Percentiles rank a stretch among this genome's conserved stretches.
These are phyloP conservation scores for Cenopis cana DNA, from an alignment of 2,888 invertebrate species.

Conservation along the genomic window DNA sequence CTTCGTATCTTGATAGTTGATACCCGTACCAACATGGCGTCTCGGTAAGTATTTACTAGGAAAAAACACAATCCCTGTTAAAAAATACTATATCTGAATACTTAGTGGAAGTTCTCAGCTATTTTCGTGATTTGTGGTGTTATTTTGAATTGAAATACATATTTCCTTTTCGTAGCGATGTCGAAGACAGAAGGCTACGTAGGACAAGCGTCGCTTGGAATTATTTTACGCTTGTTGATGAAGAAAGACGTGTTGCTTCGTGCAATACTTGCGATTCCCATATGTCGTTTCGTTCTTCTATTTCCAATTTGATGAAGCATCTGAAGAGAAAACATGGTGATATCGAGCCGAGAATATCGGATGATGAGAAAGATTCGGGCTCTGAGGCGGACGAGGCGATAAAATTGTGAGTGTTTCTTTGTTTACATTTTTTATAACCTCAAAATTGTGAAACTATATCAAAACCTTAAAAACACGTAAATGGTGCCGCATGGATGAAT, in stretches of 20 bases:
- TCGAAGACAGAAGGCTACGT: conserved; percentile 29
- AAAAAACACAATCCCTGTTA: conserved; percentile 42
- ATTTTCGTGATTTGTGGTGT: conserved; percentile 1
- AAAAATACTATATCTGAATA: conserved; percentile 33
- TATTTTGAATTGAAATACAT: not conserved
- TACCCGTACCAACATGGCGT: conserved; percentile 33
- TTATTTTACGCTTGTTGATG: conserved; percentile 47
- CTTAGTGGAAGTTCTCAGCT: not conserved
- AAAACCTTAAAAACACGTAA: not conserved
- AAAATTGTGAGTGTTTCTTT: conserved; percentile 30
- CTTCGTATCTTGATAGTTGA: too few species aligned
- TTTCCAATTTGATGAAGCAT: conserved; percentile 53
- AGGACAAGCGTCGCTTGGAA: conserved; percentile 46
- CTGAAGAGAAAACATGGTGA: conserved; percentile 46
- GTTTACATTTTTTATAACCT: conserved; percentile 40
- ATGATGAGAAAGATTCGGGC: conserved; percentile 24
- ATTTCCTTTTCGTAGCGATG: conserved; percentile 23
- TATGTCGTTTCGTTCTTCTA: conserved; percentile 47
- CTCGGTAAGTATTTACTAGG: conserved; percentile 44
- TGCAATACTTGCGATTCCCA: conserved; percentile 48
- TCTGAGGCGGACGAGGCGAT: conserved; percentile 21
- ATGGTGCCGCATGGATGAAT: too few species aligned
- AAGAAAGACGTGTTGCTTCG: conserved; percentile 36
- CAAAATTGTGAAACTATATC: not conserved
- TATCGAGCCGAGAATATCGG: conserved; percentile 23